Percentiles rank a stretch among this genome's conserved stretches.
Evolutionary conservation across 2,113 vertebrate genomes (phyloP).

Genomic region (Hucho hucho): DNA sequence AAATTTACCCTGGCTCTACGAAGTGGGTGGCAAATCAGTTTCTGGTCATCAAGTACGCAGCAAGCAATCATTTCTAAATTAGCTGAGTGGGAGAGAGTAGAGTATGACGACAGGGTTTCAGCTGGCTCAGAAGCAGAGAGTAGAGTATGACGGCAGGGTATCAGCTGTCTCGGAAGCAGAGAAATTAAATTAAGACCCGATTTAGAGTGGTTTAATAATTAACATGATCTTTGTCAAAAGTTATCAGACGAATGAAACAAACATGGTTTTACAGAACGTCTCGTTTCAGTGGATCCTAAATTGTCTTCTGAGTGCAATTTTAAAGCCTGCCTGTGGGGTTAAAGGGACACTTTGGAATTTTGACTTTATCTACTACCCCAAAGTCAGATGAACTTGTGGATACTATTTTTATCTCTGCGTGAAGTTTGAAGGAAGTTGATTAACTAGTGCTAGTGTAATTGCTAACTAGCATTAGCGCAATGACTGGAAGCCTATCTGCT

Average conservation of each 20-base stretch:
- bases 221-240: neutral
- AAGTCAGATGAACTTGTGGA: too few relatives aligned
- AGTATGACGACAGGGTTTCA: too few relatives aligned
- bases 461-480: too few relatives aligned
- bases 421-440: too few relatives aligned
- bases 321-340: constrained; percentile 1
- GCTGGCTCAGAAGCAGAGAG: too few relatives aligned
- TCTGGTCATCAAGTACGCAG: neutral
- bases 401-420: too few relatives aligned
- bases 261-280: constrained; percentile 29
- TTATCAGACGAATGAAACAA: constrained; percentile 17
- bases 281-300: constrained; percentile 25
- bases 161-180: neutral
- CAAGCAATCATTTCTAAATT: neutral
- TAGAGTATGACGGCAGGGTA: neutral
- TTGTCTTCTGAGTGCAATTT: constrained; percentile 30
- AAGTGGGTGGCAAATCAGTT: neutral
- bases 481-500: too few relatives aligned
- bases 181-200: constrained; percentile 22
- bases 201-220: constrained; percentile 35
- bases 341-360: neutral
- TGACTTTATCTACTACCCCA: too few relatives aligned
- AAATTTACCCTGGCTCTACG: neutral
- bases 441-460: too few relatives aligned
- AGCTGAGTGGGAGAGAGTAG: neutral